Percentiles rank a stretch among this genome's conserved stretches.
phyloP scores from a whole-genome alignment of 2,888 invertebrate genomes.

The Drosophila kuntzei region DNA sequence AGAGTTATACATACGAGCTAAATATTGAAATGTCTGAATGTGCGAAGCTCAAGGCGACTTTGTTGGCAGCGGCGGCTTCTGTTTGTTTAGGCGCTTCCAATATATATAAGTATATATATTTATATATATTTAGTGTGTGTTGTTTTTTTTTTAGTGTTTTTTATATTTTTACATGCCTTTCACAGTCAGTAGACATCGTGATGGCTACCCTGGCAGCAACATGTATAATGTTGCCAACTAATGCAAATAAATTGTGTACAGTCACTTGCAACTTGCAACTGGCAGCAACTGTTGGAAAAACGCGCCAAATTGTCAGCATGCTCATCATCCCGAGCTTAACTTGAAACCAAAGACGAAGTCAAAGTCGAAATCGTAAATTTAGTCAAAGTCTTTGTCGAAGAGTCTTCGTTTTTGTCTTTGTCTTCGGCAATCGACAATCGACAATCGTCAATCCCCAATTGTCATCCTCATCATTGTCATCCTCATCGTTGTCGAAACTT shows the following conservation, averaged over 20 bases:
- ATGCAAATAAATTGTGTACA: conserved; percentile 76
- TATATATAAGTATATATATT: conserved; percentile 10
- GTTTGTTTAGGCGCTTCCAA: conserved; percentile 63
- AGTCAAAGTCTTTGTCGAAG: conserved; percentile 17
- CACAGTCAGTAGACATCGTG: conserved; percentile 45
- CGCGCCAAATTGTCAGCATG: conserved; percentile 44
- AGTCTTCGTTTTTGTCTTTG: conserved; percentile 6
- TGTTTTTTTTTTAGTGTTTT: conserved; percentile 6
- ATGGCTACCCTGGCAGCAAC: conserved; percentile 42
- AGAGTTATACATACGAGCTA: conserved; percentile 3
- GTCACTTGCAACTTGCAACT: conserved; percentile 51
- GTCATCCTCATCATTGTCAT: conserved; percentile 46
- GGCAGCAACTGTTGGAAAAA: conserved; percentile 5
- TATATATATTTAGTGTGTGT: conserved; percentile 17
- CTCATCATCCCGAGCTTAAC: conserved; percentile 58
- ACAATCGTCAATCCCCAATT: conserved; percentile 40
- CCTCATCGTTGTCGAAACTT: conserved; percentile 30
- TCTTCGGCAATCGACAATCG: conserved; percentile 20
- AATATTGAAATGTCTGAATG: conserved; percentile 53
- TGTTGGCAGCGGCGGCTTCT: conserved; percentile 63
- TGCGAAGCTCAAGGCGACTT: conserved; percentile 58
- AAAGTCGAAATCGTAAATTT: conserved; percentile 8
- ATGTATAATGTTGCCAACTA: conserved; percentile 70
- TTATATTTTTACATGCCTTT: conserved; percentile 41
- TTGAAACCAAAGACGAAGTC: conserved; percentile 5